A percentile compares a stretch with the other conserved stretches of the same genome.
Conservation (phyloP, 2,797 vertebrate species). For the Oreortyx pictus region DNA sequence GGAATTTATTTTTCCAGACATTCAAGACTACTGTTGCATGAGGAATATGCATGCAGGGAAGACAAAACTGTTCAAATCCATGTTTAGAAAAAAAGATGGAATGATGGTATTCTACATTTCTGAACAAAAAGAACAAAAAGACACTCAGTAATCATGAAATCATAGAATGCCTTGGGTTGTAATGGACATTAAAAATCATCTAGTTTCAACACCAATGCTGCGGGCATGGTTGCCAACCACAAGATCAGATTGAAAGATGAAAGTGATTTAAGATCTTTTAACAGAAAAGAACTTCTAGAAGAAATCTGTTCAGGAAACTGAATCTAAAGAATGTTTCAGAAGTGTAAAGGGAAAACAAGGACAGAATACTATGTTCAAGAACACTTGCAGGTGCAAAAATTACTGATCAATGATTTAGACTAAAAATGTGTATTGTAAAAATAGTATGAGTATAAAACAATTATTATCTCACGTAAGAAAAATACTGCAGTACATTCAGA, state of each 20-base stretch:
- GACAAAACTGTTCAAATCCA: neutral
- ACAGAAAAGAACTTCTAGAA: neutral
- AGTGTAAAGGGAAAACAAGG: neutral
- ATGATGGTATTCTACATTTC: neutral
- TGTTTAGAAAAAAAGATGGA: neutral
- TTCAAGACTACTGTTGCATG: neutral
- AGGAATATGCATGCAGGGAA: neutral
- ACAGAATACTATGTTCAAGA: neutral
- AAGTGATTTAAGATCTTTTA: neutral
- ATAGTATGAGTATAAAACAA: neutral
- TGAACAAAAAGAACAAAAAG: neutral
- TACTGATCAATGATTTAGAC: neutral
- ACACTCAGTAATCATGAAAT: neutral
- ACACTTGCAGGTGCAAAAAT: neutral
- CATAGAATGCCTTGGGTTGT: neutral
- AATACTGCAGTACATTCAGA: neutral
- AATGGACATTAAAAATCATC: neutral
- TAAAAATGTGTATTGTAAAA: neutral
- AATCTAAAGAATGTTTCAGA: neutral
- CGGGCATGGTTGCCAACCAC: neutral
- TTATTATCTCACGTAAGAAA: neutral
- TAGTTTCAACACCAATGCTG: too few relatives aligned
- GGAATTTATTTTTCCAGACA: slow-evolving; percentile 6
- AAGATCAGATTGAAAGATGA: neutral
- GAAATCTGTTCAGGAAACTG: neutral